These are phyloP conservation scores for Megaceryle maxima DNA, from an alignment of 2,113 vertebrate species.

Conservation along the genomic window DNA sequence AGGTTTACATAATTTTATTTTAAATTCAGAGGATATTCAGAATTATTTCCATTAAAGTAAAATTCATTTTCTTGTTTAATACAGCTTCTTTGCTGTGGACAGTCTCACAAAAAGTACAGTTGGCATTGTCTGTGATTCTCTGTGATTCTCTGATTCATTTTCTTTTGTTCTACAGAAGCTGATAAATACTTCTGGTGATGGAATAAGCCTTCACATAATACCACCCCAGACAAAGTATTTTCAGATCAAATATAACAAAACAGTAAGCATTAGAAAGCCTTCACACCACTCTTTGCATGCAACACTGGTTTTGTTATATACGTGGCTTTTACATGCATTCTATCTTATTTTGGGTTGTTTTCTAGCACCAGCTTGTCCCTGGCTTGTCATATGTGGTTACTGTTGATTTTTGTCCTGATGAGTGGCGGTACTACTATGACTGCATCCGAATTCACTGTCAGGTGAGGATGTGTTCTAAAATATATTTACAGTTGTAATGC, in stretches of 20 bases:
- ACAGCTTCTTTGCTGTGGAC: not conserved
- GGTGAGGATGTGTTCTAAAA: constrained; percentile 67
- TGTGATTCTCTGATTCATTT: not conserved
- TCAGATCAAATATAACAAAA: constrained; percentile 86
- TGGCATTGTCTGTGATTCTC: not conserved
- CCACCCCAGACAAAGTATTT: constrained; percentile 90
- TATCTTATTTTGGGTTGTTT: not conserved
- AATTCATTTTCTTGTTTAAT: not conserved
- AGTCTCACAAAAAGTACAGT: not conserved
- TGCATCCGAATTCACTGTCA: constrained; percentile 89
- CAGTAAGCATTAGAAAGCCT: constrained; percentile 73
- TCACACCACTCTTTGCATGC: not conserved
- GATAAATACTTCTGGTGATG: constrained; percentile 85
- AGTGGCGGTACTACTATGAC: constrained; percentile 94
- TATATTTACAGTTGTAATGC: not conserved
- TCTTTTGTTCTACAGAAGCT: constrained; percentile 80
- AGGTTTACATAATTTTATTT: not conserved
- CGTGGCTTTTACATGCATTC: not conserved
- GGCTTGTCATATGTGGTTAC: constrained; percentile 83
- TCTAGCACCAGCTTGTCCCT: constrained; percentile 86
- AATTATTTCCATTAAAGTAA: not conserved
- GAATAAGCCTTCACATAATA: constrained; percentile 84
- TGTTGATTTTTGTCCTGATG: constrained; percentile 86
- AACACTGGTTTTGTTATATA: not conserved
- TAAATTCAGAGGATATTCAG: not conserved